Evolutionary conservation across 1,140 invertebrate genomes (phyloP).

Genomic region (Parapsyche elsis): DNA sequence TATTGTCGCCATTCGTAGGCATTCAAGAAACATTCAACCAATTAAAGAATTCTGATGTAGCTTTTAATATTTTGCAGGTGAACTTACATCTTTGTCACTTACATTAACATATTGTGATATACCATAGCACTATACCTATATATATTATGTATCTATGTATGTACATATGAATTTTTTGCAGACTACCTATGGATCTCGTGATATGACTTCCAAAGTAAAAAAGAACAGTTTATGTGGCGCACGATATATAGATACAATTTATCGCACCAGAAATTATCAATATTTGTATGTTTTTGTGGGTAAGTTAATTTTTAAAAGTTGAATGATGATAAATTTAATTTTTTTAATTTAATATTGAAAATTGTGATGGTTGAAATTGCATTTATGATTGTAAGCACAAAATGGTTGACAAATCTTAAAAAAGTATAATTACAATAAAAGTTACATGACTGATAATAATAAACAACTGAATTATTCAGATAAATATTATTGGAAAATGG

Average conservation of each 20-base stretch:
- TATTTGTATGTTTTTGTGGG: neutral
- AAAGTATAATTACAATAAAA: no score
- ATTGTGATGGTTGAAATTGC: no score
- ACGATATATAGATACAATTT: neutral
- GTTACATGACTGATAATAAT: no score
- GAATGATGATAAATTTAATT: no score
- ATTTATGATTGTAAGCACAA: no score
- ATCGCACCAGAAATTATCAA: neutral
- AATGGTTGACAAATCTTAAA: no score
- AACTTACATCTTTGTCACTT: neutral
- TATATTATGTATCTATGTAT: neutral
- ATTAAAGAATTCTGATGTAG: neutral
- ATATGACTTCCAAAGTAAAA: neutral
- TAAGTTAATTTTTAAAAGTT: neutral
- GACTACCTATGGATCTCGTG: neutral
- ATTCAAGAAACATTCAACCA: neutral
- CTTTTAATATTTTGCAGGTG: neutral
- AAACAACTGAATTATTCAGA: constrained; percentile 6
- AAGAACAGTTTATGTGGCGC: neutral
- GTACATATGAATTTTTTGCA: neutral
- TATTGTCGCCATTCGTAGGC: neutral
- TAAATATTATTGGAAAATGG: constrained; percentile 8
- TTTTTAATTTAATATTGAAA: no score
- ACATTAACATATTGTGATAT: neutral
- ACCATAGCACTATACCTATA: neutral